phyloP scores from a whole-genome alignment of 2,797 vertebrate species.

The Sebastes vulpes region DNA sequence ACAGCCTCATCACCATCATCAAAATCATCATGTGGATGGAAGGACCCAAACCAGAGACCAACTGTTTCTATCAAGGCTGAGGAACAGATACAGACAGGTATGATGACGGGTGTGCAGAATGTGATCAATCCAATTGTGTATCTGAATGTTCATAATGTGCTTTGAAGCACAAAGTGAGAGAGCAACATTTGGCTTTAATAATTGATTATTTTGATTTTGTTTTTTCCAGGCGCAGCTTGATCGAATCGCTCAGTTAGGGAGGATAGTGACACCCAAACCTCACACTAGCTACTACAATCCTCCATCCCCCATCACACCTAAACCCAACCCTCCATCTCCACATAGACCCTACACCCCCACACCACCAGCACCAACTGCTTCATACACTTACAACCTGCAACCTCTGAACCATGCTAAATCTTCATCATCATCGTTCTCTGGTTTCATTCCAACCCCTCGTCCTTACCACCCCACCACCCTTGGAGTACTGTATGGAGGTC shows the following conservation, averaged over 20 bases:
- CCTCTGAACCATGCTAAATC: conserved; percentile 30
- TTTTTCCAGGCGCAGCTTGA: conserved; percentile 80
- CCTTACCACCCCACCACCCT: conserved; percentile 51
- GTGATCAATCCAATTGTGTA: not conserved
- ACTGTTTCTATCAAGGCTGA: conserved; percentile 78
- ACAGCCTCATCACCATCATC: conserved; percentile 23
- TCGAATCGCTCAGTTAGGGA: conserved; percentile 79
- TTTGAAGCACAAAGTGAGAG: not conserved
- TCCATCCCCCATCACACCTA: conserved; percentile 35
- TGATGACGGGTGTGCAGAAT: not conserved
- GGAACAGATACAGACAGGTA: conserved; percentile 87
- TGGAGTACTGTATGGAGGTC: conserved; percentile 46
- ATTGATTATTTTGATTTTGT: not conserved
- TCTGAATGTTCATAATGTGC: not conserved
- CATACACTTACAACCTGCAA: conserved; percentile 39
- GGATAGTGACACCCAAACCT: conserved; percentile 76
- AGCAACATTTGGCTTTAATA: not conserved
- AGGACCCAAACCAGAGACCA: conserved; percentile 76
- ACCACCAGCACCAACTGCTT: conserved; percentile 39
- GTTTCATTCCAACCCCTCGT: conserved; percentile 37
- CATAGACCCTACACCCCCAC: conserved; percentile 44
- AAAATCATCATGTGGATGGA: conserved; percentile 40
- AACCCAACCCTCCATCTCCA: conserved; percentile 34
- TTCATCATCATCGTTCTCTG: conserved; percentile 31
- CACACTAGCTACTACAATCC: conserved; percentile 41